Evolutionary conservation across 1,140 invertebrate genomes (phyloP).

Genomic region (Drosophila littoralis): DNA sequence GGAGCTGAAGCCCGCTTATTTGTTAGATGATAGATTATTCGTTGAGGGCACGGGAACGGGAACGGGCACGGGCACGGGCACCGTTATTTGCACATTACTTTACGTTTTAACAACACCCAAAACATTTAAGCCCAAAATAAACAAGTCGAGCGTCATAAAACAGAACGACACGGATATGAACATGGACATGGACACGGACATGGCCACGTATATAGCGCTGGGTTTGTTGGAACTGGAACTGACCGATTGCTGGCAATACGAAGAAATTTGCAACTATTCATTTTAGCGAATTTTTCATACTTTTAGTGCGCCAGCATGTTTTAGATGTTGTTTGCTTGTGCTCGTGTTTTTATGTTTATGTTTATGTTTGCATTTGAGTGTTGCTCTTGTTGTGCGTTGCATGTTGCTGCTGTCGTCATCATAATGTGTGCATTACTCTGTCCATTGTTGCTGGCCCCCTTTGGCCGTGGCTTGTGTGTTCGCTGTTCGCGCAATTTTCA

Average conservation of each 20-base stretch:
- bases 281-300: conserved; percentile 78
- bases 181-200: conserved; percentile 1
- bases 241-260: conserved; percentile 14
- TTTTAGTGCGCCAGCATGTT: conserved; percentile 61
- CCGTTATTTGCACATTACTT: conserved; percentile 78
- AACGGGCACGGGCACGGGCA: conserved; percentile 63
- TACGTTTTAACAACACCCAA: conserved; percentile 76
- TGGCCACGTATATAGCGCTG: conserved; percentile 1
- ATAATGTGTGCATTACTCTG: conserved; percentile 66
- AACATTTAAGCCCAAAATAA: conserved; percentile 80
- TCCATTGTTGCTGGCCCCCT: conserved; percentile 36
- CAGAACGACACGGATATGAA: conserved; percentile 38
- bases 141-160: conserved; percentile 62
- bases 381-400: conserved; percentile 44
- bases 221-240: conserved; percentile 23
- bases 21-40: conserved; percentile 76
- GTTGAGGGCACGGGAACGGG: conserved; percentile 58
- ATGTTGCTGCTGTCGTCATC: conserved; percentile 64
- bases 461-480: conserved; percentile 33
- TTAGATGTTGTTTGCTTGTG: conserved; percentile 28
- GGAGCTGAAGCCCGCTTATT: conserved; percentile 64
- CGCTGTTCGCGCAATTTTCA: conserved; percentile 76
- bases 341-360: conserved; percentile 24
- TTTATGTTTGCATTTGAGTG: conserved; percentile 38
- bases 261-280: conserved; percentile 68